phyloP scores from a whole-genome alignment of 2,113 vertebrate genomes.

The Candoia aspera region DNA sequence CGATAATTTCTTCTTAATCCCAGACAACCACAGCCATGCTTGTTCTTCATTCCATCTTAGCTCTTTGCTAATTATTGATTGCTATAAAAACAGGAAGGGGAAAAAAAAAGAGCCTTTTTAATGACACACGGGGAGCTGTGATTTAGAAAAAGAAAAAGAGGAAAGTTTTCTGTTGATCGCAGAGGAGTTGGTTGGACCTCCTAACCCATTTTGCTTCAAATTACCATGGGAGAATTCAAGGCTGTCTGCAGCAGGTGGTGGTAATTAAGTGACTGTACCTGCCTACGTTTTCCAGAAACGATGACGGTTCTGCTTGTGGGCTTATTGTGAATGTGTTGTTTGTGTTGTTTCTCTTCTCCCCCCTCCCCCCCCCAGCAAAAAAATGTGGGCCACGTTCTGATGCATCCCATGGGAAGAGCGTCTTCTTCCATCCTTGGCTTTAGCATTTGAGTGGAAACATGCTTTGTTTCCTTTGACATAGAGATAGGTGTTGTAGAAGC shows the following conservation, averaged over 20 bases:
- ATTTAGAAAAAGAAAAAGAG: background rate
- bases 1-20: background rate
- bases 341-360: background rate
- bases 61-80: background rate
- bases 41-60: background rate
- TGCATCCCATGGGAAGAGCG: background rate
- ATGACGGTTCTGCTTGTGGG: background rate
- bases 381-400: background rate
- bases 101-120: background rate
- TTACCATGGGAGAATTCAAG: slow-evolving; percentile 36
- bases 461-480: background rate
- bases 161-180: slow-evolving; percentile 48
- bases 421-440: background rate
- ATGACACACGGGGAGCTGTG: background rate
- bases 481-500: background rate
- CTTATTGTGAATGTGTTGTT: background rate
- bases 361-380: accelerated
- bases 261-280: slow-evolving; percentile 31
- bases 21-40: background rate
- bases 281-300: slow-evolving; percentile 35
- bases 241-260: slow-evolving; percentile 43
- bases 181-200: slow-evolving; percentile 35
- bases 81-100: background rate
- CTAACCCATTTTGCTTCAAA: slow-evolving; percentile 27
- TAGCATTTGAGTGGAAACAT: background rate